Percentiles rank a stretch among this genome's conserved stretches.
Conservation (phyloP, 2,113 vertebrate genomes). For the Podarcis muralis region DNA sequence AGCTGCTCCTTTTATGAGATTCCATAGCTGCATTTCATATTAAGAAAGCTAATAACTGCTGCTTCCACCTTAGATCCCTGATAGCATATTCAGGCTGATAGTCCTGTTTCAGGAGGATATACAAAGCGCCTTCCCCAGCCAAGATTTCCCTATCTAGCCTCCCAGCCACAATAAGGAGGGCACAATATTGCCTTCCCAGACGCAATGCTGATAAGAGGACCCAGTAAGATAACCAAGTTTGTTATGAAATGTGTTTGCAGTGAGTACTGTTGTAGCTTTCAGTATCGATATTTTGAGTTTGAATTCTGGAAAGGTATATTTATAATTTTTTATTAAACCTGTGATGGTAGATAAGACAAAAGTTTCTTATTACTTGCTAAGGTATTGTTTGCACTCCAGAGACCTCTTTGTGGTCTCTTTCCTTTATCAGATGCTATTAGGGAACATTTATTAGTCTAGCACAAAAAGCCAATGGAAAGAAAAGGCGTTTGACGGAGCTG, state of each 20-base stretch:
- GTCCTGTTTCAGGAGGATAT: background rate
- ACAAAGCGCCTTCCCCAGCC: too few relatives aligned
- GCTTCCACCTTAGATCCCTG: rapidly evolving
- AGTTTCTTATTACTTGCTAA: constrained; percentile 16
- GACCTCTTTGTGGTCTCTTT: background rate
- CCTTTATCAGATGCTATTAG: constrained; percentile 13
- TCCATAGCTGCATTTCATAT: background rate
- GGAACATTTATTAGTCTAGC: background rate
- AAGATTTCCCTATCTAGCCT: background rate
- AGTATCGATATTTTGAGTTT: background rate
- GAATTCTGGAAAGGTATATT: background rate
- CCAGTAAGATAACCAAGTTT: background rate
- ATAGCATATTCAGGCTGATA: background rate
- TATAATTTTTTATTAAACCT: constrained; percentile 44
- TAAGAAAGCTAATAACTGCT: background rate
- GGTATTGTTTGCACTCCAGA: rapidly evolving
- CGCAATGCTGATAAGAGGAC: background rate
- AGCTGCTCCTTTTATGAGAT: background rate
- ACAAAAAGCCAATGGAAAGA: background rate
- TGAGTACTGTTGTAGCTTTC: background rate
- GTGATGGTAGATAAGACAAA: background rate
- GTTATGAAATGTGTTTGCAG: background rate
- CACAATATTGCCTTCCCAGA: background rate
- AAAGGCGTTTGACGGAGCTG: background rate
- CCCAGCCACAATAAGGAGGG: background rate